These are phyloP conservation scores for Dorcus hopei DNA, from an alignment of 2,888 invertebrate genomes.

Conservation along the genomic window DNA sequence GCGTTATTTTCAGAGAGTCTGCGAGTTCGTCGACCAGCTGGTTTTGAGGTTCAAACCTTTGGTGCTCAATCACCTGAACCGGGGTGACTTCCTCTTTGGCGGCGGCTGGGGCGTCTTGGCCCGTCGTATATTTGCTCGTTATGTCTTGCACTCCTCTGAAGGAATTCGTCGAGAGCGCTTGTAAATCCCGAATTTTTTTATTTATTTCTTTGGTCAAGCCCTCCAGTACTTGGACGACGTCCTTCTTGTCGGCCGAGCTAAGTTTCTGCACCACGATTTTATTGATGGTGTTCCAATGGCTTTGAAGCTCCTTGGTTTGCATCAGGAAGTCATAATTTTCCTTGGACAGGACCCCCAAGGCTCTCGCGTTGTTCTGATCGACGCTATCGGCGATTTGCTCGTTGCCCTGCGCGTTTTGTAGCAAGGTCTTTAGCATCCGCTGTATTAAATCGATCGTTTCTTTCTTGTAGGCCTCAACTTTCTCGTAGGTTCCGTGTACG, in stretches of 20 bases:
- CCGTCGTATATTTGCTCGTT: neutral
- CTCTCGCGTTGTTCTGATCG: neutral
- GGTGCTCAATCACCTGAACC: neutral
- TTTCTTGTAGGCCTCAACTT: slow-evolving; percentile 14
- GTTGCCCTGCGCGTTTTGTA: slow-evolving; percentile 8
- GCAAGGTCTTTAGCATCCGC: slow-evolving; percentile 19
- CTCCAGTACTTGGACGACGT: neutral
- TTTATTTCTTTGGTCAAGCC: neutral
- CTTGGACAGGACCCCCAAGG: neutral
- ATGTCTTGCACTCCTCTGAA: neutral
- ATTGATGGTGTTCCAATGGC: slow-evolving; percentile 10
- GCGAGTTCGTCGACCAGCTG: neutral
- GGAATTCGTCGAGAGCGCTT: neutral
- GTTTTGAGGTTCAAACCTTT: slow-evolving; percentile 1
- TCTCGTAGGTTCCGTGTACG: slow-evolving; percentile 16
- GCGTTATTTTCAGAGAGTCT: slow-evolving; percentile 1
- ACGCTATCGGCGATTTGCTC: neutral
- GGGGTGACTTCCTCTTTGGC: neutral
- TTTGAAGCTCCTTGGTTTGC: slow-evolving; percentile 6
- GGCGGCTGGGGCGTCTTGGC: neutral
- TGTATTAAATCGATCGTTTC: slow-evolving; percentile 23
- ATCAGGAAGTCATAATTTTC: slow-evolving; percentile 3
- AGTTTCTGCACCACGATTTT: slow-evolving; percentile 6
- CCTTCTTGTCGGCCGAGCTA: slow-evolving; percentile 5
- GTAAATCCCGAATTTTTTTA: neutral